Base-by-base conservation (phyloP, 1,140 invertebrate species). In the Pseudomyrmex concolor region DNA sequence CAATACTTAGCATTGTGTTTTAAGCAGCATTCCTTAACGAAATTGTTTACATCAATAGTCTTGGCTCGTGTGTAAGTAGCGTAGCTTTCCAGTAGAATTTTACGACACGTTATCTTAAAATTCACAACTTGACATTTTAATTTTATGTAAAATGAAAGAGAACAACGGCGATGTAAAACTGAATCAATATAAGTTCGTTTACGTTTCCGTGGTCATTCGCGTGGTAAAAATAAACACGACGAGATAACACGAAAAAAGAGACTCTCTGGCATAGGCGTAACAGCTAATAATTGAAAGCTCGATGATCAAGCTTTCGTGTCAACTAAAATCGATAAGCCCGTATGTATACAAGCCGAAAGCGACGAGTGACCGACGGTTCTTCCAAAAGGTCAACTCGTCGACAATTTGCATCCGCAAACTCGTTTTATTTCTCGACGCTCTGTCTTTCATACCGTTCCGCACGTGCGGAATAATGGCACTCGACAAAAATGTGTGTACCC, bases 381-480 rank as follows among this genome's bases (percentile, higher is more conserved):
- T 51, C 17, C 34, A 17, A 57, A 86, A 86, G 84, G 86, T 87
- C 84, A 87, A 62, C 59, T 54, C 43, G 22, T 51, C 12, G 54
- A 34, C 45, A 45, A 77, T 85, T 86, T 86, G 78, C 71, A 74
- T 72, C 10, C 5, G 71, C 59, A 83, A 86, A 86, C 62, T 74
- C 55, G 22, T 71, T 80, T 80, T 78, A 59, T 15, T 59, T 71
- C 48, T 70, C 54, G 50, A 25, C 9, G 2, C 5, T 25, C 34
- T 77, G 62, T 66, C 73, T 55, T 63, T 67, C 67, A 17, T 25
- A 3, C 15, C 22, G 51, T 54, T 80, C 2, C 43, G 59, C 66
- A 59, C 54, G 66, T 70, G 54, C 12, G 54, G 66, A 80, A 80
- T 80, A 80, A 80, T 60, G 43, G 70, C 54, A 60, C 54, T 80